A percentile compares a stretch with the other conserved stretches of the same genome.
Conservation (phyloP, 2,888 invertebrate species). For the Limulus polyphemus region DNA sequence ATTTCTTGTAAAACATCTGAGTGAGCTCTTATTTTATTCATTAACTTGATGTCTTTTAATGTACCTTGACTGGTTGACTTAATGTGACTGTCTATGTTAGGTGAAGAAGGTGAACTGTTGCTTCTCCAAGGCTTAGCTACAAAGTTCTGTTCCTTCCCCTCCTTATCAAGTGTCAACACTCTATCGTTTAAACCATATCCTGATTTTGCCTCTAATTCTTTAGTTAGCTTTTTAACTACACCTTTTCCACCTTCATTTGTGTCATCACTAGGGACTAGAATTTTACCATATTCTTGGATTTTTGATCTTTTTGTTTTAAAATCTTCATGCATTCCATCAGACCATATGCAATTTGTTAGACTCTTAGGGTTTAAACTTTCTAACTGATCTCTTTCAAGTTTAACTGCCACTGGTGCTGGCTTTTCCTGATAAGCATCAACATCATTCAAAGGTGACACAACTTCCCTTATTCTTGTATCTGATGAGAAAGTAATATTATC, state of each 20-base stretch:
- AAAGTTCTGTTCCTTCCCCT: conserved; percentile 2
- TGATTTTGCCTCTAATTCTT: conserved; percentile 69
- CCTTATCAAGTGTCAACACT: conserved; percentile 4
- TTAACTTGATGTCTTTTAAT: no score
- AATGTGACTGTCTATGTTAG: conserved; percentile 7
- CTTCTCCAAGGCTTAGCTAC: neutral
- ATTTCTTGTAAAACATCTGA: no score
- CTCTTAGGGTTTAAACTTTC: conserved; percentile 16
- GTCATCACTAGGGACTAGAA: conserved; percentile 17
- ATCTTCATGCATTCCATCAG: conserved; percentile 14
- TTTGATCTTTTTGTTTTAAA: conserved; percentile 20
- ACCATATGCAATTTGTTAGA: conserved; percentile 4
- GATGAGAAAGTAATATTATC: conserved; percentile 15
- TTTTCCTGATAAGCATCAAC: conserved; percentile 4
- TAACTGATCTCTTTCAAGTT: conserved; percentile 22
- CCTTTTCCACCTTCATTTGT: conserved; percentile 38
- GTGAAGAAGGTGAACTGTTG: neutral
- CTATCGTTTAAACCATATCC: conserved; percentile 1
- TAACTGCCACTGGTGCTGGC: conserved; percentile 22
- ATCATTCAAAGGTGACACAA: conserved; percentile 1
- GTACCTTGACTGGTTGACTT: no score
- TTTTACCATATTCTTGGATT: conserved; percentile 19
- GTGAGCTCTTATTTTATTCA: no score
- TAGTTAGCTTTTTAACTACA: conserved; percentile 70
- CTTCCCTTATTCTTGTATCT: conserved; percentile 9